phyloP scores from a whole-genome alignment of 2,113 vertebrate genomes.

The Paramormyrops kingsleyae region DNA sequence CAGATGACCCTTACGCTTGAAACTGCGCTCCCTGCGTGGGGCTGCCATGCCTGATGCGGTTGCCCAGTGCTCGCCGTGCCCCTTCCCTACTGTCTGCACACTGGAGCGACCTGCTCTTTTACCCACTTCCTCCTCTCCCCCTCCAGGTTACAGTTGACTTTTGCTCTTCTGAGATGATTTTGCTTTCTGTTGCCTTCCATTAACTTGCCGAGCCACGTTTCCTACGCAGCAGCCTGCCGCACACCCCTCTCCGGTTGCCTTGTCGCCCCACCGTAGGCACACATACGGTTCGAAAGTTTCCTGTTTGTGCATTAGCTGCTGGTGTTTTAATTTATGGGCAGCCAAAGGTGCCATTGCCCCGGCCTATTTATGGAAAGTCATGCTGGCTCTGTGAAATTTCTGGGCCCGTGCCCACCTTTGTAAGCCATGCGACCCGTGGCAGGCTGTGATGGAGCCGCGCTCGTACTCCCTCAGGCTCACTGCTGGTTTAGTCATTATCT shows the following conservation, averaged over 20 bases:
- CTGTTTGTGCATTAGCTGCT: not conserved
- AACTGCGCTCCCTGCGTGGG: not conserved
- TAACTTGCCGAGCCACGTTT: not conserved
- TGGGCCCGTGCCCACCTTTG: not conserved
- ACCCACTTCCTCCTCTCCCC: not conserved
- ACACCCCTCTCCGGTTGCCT: not conserved
- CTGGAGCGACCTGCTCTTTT: not conserved
- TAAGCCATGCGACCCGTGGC: not conserved
- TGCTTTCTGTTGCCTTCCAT: not conserved
- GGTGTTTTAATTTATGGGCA: not conserved
- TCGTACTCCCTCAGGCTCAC: not conserved
- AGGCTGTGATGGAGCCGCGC: not conserved
- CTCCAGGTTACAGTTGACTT: not conserved
- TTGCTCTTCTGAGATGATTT: not conserved
- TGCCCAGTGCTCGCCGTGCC: not conserved
- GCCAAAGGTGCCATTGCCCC: not conserved
- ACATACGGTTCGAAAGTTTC: not conserved
- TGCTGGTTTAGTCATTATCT: slow-evolving; percentile 36
- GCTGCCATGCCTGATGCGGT: not conserved
- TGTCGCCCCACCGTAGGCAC: not conserved
- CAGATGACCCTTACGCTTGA: not conserved
- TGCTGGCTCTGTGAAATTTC: not conserved
- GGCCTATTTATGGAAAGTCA: slow-evolving; percentile 14
- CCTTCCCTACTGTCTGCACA: not conserved
- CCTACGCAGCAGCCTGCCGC: not conserved